Evolutionary conservation across 2,113 vertebrate species (phyloP), one percentile per base, ranked within the genome.

Genomic region (Natator depressus): DNA sequence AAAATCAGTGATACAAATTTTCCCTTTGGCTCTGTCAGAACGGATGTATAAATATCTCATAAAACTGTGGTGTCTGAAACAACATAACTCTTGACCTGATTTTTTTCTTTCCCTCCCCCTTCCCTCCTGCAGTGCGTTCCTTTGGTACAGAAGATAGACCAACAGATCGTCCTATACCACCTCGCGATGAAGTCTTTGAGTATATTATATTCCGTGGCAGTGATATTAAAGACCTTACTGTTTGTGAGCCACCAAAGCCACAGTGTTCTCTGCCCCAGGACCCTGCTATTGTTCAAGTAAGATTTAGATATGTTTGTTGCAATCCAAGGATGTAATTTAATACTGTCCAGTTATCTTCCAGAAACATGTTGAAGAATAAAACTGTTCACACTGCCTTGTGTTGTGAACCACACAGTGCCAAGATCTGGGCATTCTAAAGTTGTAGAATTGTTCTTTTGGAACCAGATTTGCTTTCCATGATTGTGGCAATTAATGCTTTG

Each of bases 131-230:
- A 98, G 99, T 99, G 97, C 99, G 99, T 83, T 99, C 99, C 53
- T 99, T 99, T 82, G 99, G 99, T 51, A 99, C 99, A 16, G 99
- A 99, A 91, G 99, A 99, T 62, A 98, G 99, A 62, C 99, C 99
- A 7, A 99, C 99, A 8, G 99, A 99, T 88, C 98, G 99, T 79
- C 99, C 99, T 46, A 99, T 99, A 95, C 99, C 99, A 4, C 99
- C 99, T 57, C 98, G 99, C 14, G 99, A 99, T 96, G 99, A 99
- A 96, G 99, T 99, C 27, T 99, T 99, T 84, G 99, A 99, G 96
- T 99, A 99, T 89, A 99, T 99, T 62, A 99, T 99, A 95, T 99
- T 99, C 93, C 98, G 99, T 42, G 99, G 99, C 75, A 99, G 99
- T 75, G 99, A 99, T 93, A 99, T 99, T 76, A 99, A 99, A 97